These are phyloP conservation scores for Oligia strigilis DNA, from an alignment of 2,888 invertebrate species.

Conservation along the genomic window DNA sequence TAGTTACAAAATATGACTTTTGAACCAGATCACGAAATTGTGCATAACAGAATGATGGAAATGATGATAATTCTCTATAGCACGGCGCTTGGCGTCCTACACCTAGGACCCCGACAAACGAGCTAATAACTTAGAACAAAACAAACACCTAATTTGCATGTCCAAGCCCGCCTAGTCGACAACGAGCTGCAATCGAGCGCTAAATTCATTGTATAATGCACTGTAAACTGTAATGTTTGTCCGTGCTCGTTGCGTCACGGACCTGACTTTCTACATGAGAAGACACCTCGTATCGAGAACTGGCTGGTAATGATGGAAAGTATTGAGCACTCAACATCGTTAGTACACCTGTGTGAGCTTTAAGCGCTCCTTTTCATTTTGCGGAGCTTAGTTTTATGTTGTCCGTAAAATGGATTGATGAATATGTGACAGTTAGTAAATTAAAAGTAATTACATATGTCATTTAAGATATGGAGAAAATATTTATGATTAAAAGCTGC, in stretches of 20 bases:
- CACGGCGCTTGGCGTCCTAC: neutral
- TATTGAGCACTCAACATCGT: conserved; percentile 49
- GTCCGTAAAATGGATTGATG: neutral
- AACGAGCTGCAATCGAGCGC: conserved; percentile 56
- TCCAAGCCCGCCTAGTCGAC: conserved; percentile 51
- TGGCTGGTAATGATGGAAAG: conserved; percentile 61
- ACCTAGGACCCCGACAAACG: conserved; percentile 12
- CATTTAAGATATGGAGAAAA: neutral
- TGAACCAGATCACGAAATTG: neutral
- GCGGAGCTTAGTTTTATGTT: conserved; percentile 2
- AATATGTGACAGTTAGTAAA: neutral
- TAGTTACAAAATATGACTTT: neutral
- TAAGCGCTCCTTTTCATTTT: conserved; percentile 31
- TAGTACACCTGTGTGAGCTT: conserved; percentile 51
- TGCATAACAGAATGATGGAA: neutral
- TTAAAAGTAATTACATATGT: neutral
- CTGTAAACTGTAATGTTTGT: conserved; percentile 69
- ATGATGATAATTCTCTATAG: neutral
- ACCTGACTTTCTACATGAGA: conserved; percentile 65
- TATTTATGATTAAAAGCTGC: neutral
- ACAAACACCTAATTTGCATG: conserved; percentile 46
- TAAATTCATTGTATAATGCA: conserved; percentile 75
- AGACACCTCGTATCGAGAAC: conserved; percentile 62
- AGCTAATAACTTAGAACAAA: conserved; percentile 37
- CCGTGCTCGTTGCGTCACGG: conserved; percentile 52